Conservation (phyloP, 1,140 invertebrate genomes). For the Lepidurus couesii region DNA sequence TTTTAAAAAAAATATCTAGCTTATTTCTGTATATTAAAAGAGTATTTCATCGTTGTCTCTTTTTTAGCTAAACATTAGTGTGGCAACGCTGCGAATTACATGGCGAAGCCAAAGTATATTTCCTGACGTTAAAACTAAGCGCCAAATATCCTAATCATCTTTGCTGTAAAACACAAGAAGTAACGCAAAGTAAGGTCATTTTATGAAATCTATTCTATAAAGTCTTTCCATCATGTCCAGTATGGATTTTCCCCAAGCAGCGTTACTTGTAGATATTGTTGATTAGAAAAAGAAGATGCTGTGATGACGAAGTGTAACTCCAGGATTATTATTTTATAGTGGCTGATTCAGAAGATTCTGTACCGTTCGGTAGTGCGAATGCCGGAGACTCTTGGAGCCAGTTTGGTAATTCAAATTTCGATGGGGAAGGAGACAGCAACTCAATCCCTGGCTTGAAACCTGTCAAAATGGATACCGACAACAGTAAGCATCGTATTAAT, state of each 20-base stretch:
- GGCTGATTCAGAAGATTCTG: neutral
- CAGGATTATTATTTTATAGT: neutral
- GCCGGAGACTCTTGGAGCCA: conserved; percentile 1
- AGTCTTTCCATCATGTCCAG: too few species aligned
- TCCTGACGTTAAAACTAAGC: neutral
- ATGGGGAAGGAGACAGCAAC: neutral
- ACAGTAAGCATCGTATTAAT: neutral
- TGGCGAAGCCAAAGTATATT: conserved; percentile 1
- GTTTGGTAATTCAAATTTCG: neutral
- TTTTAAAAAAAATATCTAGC: too few species aligned
- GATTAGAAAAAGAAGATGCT: too few species aligned
- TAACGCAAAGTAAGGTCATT: neutral
- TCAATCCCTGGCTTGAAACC: neutral
- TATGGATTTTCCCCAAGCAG: too few species aligned
- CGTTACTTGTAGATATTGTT: too few species aligned
- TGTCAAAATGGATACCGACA: neutral
- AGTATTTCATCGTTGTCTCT: neutral
- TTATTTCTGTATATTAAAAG: too few species aligned
- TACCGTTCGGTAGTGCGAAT: neutral
- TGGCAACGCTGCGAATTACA: neutral
- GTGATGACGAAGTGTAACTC: too few species aligned
- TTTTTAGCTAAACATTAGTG: neutral
- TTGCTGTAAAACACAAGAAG: neutral
- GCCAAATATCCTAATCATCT: neutral
- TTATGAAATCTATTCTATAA: too few species aligned